A percentile compares a stretch with the other conserved stretches of the same genome.
phyloP scores from a whole-genome alignment of 2,888 invertebrate species.

The Geotrupes spiniger region DNA sequence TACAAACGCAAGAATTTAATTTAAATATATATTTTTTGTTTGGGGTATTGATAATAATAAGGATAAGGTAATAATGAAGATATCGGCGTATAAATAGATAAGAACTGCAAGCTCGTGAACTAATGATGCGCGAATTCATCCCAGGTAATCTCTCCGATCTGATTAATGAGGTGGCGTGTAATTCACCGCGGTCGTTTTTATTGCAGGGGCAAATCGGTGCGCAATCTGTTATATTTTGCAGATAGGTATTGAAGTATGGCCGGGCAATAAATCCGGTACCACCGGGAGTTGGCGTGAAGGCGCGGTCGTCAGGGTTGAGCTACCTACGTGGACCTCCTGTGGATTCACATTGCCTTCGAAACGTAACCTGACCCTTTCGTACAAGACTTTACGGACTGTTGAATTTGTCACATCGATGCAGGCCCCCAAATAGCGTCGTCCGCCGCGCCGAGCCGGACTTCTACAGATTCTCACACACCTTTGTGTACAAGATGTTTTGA shows the following conservation, averaged over 20 bases:
- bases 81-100: too few species aligned
- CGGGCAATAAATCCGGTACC: conserved; percentile 37
- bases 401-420: conserved; percentile 20
- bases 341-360: conserved; percentile 16
- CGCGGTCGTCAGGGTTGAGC: conserved; percentile 42
- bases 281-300: conserved; percentile 42
- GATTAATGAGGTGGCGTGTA: too few species aligned
- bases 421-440: conserved; percentile 23
- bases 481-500: conserved; percentile 25
- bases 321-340: conserved; percentile 40
- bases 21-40: too few species aligned
- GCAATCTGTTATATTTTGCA: conserved; percentile 13
- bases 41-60: too few species aligned
- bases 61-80: too few species aligned
- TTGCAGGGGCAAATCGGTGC: neutral
- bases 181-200: too few species aligned
- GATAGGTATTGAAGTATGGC: conserved; percentile 25
- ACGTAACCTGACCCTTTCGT: conserved; percentile 23
- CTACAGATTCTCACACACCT: conserved; percentile 31
- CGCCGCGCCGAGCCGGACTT: conserved; percentile 27
- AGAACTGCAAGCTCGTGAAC: too few species aligned
- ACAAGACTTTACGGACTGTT: conserved; percentile 12
- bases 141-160: too few species aligned
- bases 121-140: too few species aligned
- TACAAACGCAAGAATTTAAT: too few species aligned